phyloP scores from a whole-genome alignment of 2,888 invertebrate species.

The Xanthorhoe designata region DNA sequence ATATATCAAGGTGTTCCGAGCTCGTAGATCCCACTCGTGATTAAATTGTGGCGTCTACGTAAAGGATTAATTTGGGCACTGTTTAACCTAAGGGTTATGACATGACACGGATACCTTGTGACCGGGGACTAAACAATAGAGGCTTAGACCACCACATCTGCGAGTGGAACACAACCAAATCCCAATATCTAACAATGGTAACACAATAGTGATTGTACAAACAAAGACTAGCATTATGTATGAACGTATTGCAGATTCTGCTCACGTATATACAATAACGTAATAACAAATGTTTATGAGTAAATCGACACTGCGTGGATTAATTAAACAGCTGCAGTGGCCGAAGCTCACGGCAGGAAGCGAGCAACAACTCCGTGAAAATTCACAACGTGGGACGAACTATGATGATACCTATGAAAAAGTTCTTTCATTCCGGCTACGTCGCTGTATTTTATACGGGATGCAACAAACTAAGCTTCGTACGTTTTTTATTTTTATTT shows the following conservation, averaged over 20 bases:
- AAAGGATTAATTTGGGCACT: slow-evolving; percentile 32
- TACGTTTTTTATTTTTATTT: slow-evolving; percentile 25
- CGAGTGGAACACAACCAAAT: slow-evolving; percentile 16
- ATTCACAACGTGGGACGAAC: slow-evolving; percentile 1
- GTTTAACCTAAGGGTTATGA: slow-evolving; percentile 35
- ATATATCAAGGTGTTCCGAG: not conserved
- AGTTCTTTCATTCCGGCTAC: slow-evolving; percentile 33
- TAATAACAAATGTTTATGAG: slow-evolving; percentile 35
- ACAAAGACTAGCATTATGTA: slow-evolving; percentile 5
- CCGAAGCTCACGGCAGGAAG: slow-evolving; percentile 3
- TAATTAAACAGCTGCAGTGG: slow-evolving; percentile 22
- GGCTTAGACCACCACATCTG: slow-evolving; percentile 18
- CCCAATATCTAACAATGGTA: slow-evolving; percentile 15
- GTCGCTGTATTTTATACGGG: slow-evolving; percentile 33
- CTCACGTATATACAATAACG: slow-evolving; percentile 38
- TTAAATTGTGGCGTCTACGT: slow-evolving; percentile 23
- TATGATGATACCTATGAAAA: slow-evolving; percentile 29
- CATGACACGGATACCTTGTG: slow-evolving; percentile 32
- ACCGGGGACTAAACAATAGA: slow-evolving; percentile 18
- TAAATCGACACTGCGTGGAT: slow-evolving; percentile 20
- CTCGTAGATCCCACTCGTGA: slow-evolving; percentile 19
- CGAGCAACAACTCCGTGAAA: slow-evolving; percentile 15
- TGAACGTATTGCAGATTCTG: slow-evolving; percentile 23
- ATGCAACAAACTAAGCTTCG: slow-evolving; percentile 32
- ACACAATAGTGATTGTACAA: slow-evolving; percentile 13